phyloP scores from a whole-genome alignment of 2,113 vertebrate genomes.

The Vulpes ferrilata region DNA sequence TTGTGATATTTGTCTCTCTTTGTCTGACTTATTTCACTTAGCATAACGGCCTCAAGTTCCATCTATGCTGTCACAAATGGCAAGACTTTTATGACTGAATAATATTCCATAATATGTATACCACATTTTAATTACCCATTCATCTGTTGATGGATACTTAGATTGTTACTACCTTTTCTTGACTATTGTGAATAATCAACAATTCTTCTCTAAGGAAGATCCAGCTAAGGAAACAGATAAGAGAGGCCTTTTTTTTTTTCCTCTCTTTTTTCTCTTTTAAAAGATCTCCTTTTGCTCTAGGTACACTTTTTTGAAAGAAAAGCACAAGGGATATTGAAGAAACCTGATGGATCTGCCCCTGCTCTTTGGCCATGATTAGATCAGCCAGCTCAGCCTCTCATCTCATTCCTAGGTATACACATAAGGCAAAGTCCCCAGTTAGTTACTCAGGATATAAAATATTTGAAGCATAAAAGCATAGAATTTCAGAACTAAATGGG shows the following conservation, averaged over 20 bases:
- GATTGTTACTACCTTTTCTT: neutral
- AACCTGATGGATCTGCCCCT: neutral
- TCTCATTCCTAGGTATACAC: neutral
- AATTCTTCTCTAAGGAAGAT: neutral
- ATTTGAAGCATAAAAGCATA: neutral
- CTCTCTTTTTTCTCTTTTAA: neutral
- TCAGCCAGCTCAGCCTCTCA: neutral
- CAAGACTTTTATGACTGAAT: neutral
- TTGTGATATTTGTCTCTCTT: neutral
- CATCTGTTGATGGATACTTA: neutral
- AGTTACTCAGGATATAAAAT: neutral
- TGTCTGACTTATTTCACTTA: neutral
- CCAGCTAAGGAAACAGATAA: neutral
- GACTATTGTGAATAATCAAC: neutral
- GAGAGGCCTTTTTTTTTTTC: neutral
- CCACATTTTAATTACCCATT: neutral
- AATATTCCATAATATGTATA: neutral
- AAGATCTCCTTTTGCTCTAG: neutral
- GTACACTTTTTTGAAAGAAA: neutral
- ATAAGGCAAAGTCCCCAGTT: neutral
- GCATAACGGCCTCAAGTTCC: neutral
- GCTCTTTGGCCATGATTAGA: neutral
- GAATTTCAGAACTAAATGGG: neutral
- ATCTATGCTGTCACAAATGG: neutral
- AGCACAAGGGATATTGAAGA: neutral